phyloP scores from a whole-genome alignment of 2,888 invertebrate species.

The Nymphalis urticae region DNA sequence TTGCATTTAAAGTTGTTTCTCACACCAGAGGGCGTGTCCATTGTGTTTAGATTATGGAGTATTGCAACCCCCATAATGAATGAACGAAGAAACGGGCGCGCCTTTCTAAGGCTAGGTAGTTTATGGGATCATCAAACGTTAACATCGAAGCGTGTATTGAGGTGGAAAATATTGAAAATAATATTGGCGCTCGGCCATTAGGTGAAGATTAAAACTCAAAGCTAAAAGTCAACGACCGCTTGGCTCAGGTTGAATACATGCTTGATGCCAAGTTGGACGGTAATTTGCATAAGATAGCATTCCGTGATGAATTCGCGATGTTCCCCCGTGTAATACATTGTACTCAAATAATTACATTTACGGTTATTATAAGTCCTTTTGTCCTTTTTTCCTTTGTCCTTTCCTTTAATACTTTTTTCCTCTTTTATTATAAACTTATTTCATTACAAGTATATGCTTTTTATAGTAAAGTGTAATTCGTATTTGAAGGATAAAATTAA shows the following conservation, averaged over 20 bases:
- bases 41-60: slow-evolving; percentile 43
- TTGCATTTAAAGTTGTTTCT: slow-evolving; percentile 35
- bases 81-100: slow-evolving; percentile 37
- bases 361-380: not conserved
- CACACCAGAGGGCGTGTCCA: slow-evolving; percentile 39
- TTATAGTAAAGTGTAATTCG: not conserved
- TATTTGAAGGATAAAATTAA: not conserved
- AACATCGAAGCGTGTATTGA: slow-evolving; percentile 57
- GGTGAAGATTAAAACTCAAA: slow-evolving; percentile 26
- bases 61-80: slow-evolving; percentile 45
- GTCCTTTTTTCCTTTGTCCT: no score
- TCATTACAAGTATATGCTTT: not conserved
- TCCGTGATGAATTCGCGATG: slow-evolving; percentile 14
- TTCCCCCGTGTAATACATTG: slow-evolving; percentile 9
- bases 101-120: slow-evolving; percentile 43
- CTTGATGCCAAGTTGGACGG: slow-evolving; percentile 22
- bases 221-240: slow-evolving; percentile 25
- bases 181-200: slow-evolving; percentile 39
- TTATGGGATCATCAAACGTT: slow-evolving; percentile 64
- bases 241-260: slow-evolving; percentile 20
- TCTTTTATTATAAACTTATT: not conserved
- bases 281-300: slow-evolving; percentile 24
- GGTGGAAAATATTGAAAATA: slow-evolving; percentile 39
- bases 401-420: no score
- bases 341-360: slow-evolving; percentile 3